phyloP scores from a whole-genome alignment of 2,797 vertebrate species.

The Cynopterus sphinx region DNA sequence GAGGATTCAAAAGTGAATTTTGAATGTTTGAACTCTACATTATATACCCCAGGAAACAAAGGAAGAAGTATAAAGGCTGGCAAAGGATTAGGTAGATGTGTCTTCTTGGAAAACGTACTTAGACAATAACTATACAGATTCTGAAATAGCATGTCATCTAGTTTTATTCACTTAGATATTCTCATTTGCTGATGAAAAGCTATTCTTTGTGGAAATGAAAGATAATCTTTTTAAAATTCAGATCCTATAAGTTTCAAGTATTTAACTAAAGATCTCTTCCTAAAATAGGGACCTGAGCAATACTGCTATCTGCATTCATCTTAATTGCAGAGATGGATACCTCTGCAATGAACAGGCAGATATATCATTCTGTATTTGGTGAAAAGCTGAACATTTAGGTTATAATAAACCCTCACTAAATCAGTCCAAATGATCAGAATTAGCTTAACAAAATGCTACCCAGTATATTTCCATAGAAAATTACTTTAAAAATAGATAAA shows the following conservation, averaged over 20 bases:
- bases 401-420: neutral
- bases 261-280: neutral
- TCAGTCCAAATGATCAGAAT: neutral
- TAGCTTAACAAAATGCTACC: neutral
- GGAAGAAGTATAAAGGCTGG: neutral
- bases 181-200: neutral
- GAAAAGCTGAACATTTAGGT: neutral
- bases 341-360: neutral
- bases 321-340: neutral
- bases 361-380: neutral
- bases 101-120: neutral
- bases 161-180: neutral
- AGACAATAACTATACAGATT: neutral
- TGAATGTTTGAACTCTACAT: neutral
- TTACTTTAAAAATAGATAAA: neutral
- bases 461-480: neutral
- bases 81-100: neutral
- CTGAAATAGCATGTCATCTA: neutral
- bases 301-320: neutral
- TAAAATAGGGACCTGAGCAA: neutral
- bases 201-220: neutral
- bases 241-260: neutral
- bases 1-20: neutral
- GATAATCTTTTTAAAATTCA: conserved; percentile 25
- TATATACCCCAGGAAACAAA: neutral